Conservation (phyloP, 2,113 vertebrate species). For the Nannospalax galili region DNA sequence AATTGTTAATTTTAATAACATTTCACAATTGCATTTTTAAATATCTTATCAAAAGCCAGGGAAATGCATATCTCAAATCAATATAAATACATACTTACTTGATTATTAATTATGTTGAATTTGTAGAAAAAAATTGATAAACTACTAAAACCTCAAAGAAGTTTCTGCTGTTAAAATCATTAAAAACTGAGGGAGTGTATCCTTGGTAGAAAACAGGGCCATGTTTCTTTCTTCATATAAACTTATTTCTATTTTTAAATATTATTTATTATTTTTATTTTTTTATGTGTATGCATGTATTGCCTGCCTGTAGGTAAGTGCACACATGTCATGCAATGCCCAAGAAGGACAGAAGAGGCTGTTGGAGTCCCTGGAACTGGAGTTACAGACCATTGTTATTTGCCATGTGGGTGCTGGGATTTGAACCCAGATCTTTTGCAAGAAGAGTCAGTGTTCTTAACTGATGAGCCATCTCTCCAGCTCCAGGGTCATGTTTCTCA, state of each 20-base stretch:
- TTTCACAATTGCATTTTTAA: conserved; percentile 67
- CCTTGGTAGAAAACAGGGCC: conserved; percentile 49
- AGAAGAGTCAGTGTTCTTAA: too few relatives aligned
- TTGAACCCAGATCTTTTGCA: too few relatives aligned
- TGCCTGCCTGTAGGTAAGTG: too few relatives aligned
- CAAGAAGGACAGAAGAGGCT: too few relatives aligned
- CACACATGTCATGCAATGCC: too few relatives aligned
- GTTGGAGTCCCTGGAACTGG: too few relatives aligned
- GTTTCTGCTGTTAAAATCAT: conserved; percentile 44
- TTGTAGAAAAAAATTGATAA: conserved; percentile 58
- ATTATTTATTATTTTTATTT: too few relatives aligned
- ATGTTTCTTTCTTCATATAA: not conserved
- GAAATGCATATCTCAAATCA: conserved; percentile 61
- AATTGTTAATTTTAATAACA: conserved; percentile 51
- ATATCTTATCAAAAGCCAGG: conserved; percentile 55
- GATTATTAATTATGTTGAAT: conserved; percentile 56
- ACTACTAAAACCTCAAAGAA: conserved; percentile 16
- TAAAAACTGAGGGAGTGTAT: conserved; percentile 9
- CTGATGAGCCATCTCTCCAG: too few relatives aligned
- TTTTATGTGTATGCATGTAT: too few relatives aligned
- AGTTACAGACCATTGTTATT: too few relatives aligned
- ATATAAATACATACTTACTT: conserved; percentile 8
- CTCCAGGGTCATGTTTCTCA: not conserved
- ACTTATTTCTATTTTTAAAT: too few relatives aligned
- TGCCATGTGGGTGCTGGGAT: too few relatives aligned